Conservation (phyloP, 2,797 vertebrate species). For the Spea hammondii region DNA sequence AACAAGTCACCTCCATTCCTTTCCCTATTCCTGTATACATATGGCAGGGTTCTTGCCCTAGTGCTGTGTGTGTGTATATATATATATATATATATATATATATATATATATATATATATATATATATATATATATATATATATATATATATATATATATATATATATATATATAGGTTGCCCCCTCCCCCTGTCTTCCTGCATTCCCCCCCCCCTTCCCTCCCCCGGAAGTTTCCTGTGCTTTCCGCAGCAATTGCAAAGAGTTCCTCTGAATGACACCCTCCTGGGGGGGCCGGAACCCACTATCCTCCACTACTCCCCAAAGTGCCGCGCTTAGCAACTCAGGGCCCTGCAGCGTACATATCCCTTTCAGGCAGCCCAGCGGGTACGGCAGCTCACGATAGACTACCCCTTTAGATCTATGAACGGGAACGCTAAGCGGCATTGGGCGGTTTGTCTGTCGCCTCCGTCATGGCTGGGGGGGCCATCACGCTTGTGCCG, state of each 20-base stretch:
- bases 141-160: background rate
- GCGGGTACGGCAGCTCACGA: too few species aligned
- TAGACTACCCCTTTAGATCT: too few species aligned
- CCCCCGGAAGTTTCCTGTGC: background rate
- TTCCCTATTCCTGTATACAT: too few species aligned
- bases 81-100: too few species aligned
- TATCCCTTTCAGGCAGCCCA: too few species aligned
- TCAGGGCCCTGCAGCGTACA: background rate
- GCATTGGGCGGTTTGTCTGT: too few species aligned
- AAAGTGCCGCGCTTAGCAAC: background rate
- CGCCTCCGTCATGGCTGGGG: too few species aligned
- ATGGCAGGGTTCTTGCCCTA: too few species aligned
- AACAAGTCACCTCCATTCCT: too few species aligned
- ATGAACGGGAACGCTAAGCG: too few species aligned
- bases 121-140: background rate
- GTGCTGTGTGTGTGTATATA: too few species aligned
- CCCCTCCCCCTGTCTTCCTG: too few species aligned
- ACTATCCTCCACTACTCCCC: constrained; percentile 21
- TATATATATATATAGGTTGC: background rate
- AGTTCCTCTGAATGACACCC: constrained; percentile 5
- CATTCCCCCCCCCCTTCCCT: background rate
- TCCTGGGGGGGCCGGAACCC: background rate
- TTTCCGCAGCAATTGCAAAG: constrained; percentile 6
- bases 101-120: background rate
- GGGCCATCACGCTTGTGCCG: background rate